Evolutionary conservation across 2,888 invertebrate species (phyloP).

Genomic region (Crepidodera aurea): DNA sequence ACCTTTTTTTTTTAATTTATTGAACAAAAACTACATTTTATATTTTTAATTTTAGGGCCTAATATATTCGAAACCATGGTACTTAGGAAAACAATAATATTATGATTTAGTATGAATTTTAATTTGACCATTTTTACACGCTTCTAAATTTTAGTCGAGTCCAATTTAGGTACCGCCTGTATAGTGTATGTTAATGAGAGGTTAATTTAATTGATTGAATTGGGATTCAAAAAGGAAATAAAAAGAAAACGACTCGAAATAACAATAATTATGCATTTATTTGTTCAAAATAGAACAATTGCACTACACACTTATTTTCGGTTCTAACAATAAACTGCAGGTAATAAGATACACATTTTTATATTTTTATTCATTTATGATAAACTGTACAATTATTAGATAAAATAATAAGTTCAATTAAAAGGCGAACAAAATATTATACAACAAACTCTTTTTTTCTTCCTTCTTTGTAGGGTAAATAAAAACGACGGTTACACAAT

Average conservation of each 20-base stretch:
- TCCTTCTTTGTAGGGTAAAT: slow-evolving; percentile 30
- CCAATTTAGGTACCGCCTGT: too few species aligned
- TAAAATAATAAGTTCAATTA: slow-evolving; percentile 29
- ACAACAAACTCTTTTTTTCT: slow-evolving; percentile 33
- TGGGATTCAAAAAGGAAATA: too few species aligned
- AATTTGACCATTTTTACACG: too few species aligned
- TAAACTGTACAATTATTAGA: slow-evolving; percentile 44
- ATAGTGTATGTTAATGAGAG: too few species aligned
- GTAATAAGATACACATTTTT: slow-evolving; percentile 36
- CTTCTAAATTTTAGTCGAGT: too few species aligned
- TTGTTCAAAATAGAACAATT: slow-evolving; percentile 49
- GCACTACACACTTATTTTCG: slow-evolving; percentile 47
- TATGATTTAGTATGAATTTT: too few species aligned
- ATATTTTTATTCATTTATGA: slow-evolving; percentile 14
- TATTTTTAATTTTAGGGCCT: too few species aligned
- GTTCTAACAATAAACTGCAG: slow-evolving; percentile 45
- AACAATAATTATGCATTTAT: slow-evolving; percentile 29
- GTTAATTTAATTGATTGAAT: too few species aligned
- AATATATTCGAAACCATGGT: too few species aligned
- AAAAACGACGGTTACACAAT: slow-evolving; percentile 38
- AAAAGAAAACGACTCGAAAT: background rate
- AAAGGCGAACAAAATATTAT: slow-evolving; percentile 37
- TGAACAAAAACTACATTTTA: too few species aligned
- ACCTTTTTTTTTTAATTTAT: too few species aligned
- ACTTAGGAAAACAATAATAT: too few species aligned